Evolutionary conservation across 2,797 vertebrate species (phyloP).

Genomic region (Rhadinocentrus ornatus): DNA sequence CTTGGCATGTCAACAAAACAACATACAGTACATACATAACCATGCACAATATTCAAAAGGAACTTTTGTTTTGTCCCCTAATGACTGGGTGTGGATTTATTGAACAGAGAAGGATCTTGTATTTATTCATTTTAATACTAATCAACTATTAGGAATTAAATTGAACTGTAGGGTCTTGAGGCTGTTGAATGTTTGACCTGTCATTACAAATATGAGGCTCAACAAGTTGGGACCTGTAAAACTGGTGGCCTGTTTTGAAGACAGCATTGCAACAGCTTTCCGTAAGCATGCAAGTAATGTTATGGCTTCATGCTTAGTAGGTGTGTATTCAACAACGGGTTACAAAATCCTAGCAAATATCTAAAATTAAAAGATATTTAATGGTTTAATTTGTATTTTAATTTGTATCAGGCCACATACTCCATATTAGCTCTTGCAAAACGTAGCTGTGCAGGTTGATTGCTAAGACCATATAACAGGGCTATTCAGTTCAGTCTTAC

Average conservation of each 20-base stretch:
- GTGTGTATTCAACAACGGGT: conserved; percentile 23
- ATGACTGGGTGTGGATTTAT: too few relatives aligned
- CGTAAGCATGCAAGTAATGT: background rate
- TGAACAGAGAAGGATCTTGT: background rate
- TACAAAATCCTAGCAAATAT: conserved; percentile 40
- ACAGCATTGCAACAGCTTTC: conserved; percentile 19
- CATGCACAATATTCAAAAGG: conserved; percentile 8
- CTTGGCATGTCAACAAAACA: too few relatives aligned
- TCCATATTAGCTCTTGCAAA: too few relatives aligned
- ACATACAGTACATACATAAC: too few relatives aligned
- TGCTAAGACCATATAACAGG: too few relatives aligned
- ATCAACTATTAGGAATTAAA: background rate
- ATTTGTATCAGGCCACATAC: too few relatives aligned
- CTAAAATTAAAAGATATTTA: too few relatives aligned
- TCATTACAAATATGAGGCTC: conserved; percentile 7
- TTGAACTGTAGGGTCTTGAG: background rate
- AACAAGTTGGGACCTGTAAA: conserved; percentile 10
- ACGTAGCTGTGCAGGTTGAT: too few relatives aligned
- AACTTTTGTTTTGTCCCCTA: background rate
- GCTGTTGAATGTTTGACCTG: background rate
- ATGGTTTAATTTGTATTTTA: too few relatives aligned
- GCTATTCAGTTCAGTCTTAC: too few relatives aligned
- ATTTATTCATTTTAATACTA: background rate
- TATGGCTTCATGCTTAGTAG: conserved; percentile 4
- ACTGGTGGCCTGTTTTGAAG: conserved; percentile 12